These are phyloP conservation scores for Subanguina moxae DNA, from an alignment of 1,140 invertebrate genomes.

Conservation along the genomic window DNA sequence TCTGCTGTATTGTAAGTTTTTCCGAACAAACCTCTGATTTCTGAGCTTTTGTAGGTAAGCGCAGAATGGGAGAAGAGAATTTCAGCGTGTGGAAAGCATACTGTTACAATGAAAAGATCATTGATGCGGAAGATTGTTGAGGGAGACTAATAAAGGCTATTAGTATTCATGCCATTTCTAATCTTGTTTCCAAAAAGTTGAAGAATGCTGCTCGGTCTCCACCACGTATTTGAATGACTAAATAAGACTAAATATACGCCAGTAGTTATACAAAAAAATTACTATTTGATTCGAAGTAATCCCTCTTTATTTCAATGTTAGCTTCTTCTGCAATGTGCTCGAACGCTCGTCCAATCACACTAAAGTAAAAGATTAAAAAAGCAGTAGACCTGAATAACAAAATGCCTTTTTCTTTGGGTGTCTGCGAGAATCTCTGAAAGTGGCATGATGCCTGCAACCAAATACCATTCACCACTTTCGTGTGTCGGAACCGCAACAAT, in stretches of 20 bases:
- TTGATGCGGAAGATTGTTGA: too few relatives aligned
- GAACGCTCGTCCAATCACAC: constrained; percentile 31
- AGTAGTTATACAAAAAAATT: constrained; percentile 7
- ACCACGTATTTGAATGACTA: constrained; percentile 19
- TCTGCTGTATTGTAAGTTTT: too few relatives aligned
- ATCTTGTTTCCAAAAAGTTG: constrained; percentile 24
- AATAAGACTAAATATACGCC: not conserved
- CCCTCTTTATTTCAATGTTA: constrained; percentile 20
- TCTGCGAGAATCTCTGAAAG: constrained; percentile 23
- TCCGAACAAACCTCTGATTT: too few relatives aligned
- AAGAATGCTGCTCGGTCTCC: constrained; percentile 20
- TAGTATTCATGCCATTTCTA: constrained; percentile 20
- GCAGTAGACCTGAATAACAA: not conserved
- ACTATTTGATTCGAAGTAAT: constrained; percentile 30
- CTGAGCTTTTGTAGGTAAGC: too few relatives aligned
- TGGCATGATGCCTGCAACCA: constrained; percentile 22
- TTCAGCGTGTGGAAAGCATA: too few relatives aligned
- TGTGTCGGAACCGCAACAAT: constrained; percentile 21
- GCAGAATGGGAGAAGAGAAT: too few relatives aligned
- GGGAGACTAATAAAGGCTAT: too few relatives aligned
- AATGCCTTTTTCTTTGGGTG: constrained; percentile 22
- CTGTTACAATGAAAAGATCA: too few relatives aligned
- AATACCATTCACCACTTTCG: constrained; percentile 5
- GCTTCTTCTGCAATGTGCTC: constrained; percentile 19
- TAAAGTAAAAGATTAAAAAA: constrained; percentile 13